These are phyloP conservation scores for Drosophila eugracilis DNA, from an alignment of 1,140 invertebrate species.

Conservation along the genomic window DNA sequence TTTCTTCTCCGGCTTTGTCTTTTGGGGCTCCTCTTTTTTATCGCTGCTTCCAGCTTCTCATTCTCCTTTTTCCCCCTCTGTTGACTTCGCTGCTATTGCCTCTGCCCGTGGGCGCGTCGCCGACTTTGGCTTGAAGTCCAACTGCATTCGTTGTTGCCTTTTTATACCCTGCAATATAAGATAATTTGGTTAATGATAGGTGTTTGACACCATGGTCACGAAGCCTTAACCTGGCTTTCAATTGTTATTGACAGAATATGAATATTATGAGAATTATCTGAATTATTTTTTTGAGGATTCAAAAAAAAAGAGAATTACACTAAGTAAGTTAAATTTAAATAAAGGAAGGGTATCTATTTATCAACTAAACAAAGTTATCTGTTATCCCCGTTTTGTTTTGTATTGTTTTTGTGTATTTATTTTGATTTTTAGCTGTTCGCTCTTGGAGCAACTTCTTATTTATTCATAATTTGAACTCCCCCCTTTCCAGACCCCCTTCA, in stretches of 20 bases:
- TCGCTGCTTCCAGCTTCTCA: slow-evolving; percentile 26
- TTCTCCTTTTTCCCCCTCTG: slow-evolving; percentile 1
- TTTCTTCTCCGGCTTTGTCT: slow-evolving; percentile 23
- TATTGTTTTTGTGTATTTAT: slow-evolving; percentile 63
- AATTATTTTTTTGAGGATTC: too few relatives aligned
- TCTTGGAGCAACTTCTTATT: slow-evolving; percentile 58
- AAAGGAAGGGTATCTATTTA: slow-evolving; percentile 2
- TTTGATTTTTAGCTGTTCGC: slow-evolving; percentile 60
- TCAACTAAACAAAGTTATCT: neutral
- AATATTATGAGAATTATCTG: too few relatives aligned
- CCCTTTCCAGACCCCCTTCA: slow-evolving; percentile 5
- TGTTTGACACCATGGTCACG: neutral
- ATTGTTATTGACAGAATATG: neutral
- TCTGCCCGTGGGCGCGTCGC: slow-evolving; percentile 75
- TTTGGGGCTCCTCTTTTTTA: slow-evolving; percentile 35
- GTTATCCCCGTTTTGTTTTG: slow-evolving; percentile 36
- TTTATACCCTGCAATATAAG: slow-evolving; percentile 3
- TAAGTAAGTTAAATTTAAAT: neutral
- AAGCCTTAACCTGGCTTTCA: neutral
- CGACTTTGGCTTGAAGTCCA: slow-evolving; percentile 35
- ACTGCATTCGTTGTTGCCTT: slow-evolving; percentile 32
- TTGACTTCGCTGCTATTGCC: slow-evolving; percentile 23
- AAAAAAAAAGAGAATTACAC: too few relatives aligned
- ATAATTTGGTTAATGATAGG: neutral
- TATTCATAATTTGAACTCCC: slow-evolving; percentile 77